phyloP scores from a whole-genome alignment of 2,888 invertebrate species.

The Artemia sp. region DNA sequence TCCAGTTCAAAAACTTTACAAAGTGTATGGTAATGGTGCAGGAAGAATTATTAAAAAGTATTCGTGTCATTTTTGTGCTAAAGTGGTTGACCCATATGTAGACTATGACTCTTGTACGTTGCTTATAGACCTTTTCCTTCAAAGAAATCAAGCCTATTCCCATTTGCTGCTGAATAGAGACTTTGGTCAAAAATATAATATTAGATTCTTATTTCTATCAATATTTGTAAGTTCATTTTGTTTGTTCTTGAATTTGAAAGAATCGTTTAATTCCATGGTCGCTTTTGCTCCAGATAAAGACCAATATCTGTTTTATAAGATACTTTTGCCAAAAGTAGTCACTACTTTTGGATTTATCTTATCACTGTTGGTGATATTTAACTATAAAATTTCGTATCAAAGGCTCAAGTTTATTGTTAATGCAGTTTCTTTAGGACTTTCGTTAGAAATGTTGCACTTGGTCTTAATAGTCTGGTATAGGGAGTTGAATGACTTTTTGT shows the following conservation, averaged over 20 bases:
- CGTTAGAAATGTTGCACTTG: background rate
- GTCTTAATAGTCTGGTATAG: background rate
- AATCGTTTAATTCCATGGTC: background rate
- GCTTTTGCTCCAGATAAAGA: too few species aligned
- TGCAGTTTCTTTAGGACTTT: background rate
- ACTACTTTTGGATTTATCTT: too few species aligned
- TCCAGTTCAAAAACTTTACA: background rate
- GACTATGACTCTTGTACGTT: conserved; percentile 13
- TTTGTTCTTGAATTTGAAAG: background rate
- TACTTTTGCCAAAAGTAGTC: too few species aligned
- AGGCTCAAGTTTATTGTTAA: too few species aligned
- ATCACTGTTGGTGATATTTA: too few species aligned
- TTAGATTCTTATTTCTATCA: background rate
- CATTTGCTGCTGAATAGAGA: conserved; percentile 3
- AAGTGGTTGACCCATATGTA: conserved; percentile 5
- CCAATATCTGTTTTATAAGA: too few species aligned
- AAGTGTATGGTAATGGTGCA: conserved; percentile 5
- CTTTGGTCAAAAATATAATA: background rate
- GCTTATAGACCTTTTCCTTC: conserved; percentile 8
- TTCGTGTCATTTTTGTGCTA: background rate
- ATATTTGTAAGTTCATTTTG: conserved; percentile 8
- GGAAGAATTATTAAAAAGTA: background rate
- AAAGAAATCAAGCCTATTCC: background rate
- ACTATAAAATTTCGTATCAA: too few species aligned
- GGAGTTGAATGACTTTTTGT: background rate